Evolutionary conservation across 2,888 invertebrate species (phyloP), one percentile per base, ranked within the genome.

Genomic region (Sialis lutaria): DNA sequence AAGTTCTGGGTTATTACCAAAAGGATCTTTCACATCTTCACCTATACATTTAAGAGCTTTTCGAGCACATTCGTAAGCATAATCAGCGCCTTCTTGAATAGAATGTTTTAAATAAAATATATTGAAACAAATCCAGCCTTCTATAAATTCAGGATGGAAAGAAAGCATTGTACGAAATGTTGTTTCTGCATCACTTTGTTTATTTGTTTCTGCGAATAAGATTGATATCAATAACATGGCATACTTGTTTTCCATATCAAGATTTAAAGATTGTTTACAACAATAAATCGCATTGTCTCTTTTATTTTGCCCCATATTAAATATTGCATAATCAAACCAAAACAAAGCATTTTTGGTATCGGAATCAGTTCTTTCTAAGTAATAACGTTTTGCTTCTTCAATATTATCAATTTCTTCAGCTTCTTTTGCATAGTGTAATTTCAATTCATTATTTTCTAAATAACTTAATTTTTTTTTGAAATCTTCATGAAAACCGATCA

Each of bases 301-400:
- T 32, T 60, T 52, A 5, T 53, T 52, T 4, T 53, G 49, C 50
- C 60, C 57, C 43, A 63, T 48, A 37, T 60, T 55, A 51, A 53
- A 64, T 41, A 65, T 48, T 1, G 63, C 64, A 46, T 61, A 64
- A 50, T 64, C 58, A 47, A 64, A 63, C 65, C 65, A 65, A 44
- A 47, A 53, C 48, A 60, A 54, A 5, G 62, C 52, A 49, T 57
- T 54, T 7, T 52, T 48, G 46, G 57, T 53, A 49, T 60, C 53
- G 13, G 53, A 50, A 44, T 55, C 54, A 12, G 65, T 56, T 50
- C 59, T 50, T 58, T 64, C 57, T 45, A 62, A 49, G 43, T 58
- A 58, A 52, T 63, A 63, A 51, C 58, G 55, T 45, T 61, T 58
- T 0, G 65, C 64, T 34, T 61, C 47, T 5, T 51, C 50, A 30